phyloP scores from a whole-genome alignment of 2,888 invertebrate genomes.

The Anthrax anthrax region DNA sequence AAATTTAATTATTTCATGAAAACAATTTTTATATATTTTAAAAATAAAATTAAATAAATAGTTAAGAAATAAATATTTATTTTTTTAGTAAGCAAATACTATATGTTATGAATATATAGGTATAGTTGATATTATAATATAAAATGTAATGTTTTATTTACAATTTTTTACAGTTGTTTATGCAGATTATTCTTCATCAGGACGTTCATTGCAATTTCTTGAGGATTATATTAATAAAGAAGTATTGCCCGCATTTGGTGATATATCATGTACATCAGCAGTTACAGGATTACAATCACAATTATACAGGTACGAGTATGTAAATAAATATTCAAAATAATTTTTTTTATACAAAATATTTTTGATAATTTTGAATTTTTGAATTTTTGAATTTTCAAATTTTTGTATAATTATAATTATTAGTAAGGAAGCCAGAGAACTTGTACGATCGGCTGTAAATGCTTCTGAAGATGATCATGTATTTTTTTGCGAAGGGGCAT shows the following conservation, averaged over 20 bases:
- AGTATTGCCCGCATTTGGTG: constrained; percentile 72
- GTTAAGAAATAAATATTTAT: no score
- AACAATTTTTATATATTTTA: no score
- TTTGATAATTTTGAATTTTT: neutral
- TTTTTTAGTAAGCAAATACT: no score
- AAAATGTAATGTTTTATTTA: no score
- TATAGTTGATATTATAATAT: no score
- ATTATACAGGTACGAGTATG: constrained; percentile 56
- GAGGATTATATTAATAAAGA: constrained; percentile 69
- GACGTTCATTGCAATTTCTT: constrained; percentile 66
- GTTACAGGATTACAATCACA: constrained; percentile 79
- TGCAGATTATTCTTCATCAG: constrained; percentile 78
- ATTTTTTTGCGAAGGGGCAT: constrained; percentile 37
- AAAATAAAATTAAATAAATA: no score
- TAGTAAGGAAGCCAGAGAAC: constrained; percentile 68
- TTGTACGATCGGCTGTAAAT: constrained; percentile 63
- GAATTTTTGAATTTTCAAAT: neutral
- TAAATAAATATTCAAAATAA: neutral
- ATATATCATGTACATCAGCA: constrained; percentile 52
- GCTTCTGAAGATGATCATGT: constrained; percentile 73
- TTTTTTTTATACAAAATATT: neutral
- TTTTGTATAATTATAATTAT: neutral
- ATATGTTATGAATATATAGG: no score
- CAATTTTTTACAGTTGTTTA: constrained; percentile 59
- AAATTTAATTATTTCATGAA: no score